These are phyloP conservation scores for Argyresthia albistria DNA, from an alignment of 2,888 invertebrate species.

Conservation along the genomic window DNA sequence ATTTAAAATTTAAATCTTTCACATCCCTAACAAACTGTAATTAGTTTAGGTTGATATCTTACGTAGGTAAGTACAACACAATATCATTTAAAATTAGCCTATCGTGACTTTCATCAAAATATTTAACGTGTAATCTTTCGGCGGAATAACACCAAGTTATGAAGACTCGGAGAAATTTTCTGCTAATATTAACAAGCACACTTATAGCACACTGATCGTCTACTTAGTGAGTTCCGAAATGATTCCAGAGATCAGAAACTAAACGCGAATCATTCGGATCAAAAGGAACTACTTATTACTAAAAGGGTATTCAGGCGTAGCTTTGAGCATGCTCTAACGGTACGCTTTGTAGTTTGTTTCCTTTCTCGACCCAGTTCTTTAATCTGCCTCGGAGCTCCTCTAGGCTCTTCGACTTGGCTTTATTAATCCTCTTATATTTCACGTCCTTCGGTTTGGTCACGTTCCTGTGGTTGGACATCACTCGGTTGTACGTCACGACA, in stretches of 20 bases:
- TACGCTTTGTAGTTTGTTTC: constrained; percentile 75
- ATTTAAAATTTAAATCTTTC: background rate
- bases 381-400: constrained; percentile 87
- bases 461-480: constrained; percentile 92
- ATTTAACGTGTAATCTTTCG: background rate
- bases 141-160: background rate
- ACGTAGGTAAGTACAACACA: background rate
- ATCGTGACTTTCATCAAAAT: background rate
- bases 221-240: background rate
- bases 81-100: background rate
- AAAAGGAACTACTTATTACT: background rate
- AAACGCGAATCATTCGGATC: background rate
- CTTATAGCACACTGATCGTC: background rate
- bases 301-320: constrained; percentile 59
- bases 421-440: constrained; percentile 91
- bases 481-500: constrained; percentile 85
- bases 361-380: constrained; percentile 90
- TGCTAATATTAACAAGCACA: background rate
- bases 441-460: constrained; percentile 94
- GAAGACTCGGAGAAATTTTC: background rate
- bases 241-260: background rate
- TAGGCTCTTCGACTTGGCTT: constrained; percentile 90
- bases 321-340: constrained; percentile 79
- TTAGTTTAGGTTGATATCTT: background rate
- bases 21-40: background rate